phyloP scores from a whole-genome alignment of 1,140 invertebrate species.

The Campodea augens region DNA sequence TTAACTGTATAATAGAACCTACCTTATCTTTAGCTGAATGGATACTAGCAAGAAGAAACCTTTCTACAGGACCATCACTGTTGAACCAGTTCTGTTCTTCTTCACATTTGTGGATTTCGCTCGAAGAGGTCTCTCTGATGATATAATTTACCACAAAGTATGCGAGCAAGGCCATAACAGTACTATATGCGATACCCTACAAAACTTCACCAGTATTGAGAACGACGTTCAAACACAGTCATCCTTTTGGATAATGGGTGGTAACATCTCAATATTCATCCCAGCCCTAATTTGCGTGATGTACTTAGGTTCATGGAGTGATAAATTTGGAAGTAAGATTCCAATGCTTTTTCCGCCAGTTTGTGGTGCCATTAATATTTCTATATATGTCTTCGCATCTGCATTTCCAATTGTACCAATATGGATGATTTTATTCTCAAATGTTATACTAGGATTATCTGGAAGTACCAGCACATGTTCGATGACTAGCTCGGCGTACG shows the following conservation, averaged over 20 bases:
- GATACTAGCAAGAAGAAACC: too few relatives aligned
- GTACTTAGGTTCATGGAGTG: conserved; percentile 15
- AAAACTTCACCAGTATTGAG: conserved; percentile 14
- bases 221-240: conserved; percentile 20
- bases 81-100: conserved; percentile 29
- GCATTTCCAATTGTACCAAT: conserved; percentile 18
- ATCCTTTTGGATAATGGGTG: conserved; percentile 23
- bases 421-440: conserved; percentile 21
- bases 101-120: conserved; percentile 27
- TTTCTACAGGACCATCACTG: too few relatives aligned
- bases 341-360: conserved; percentile 26
- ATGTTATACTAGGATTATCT: conserved; percentile 22
- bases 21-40: too few relatives aligned
- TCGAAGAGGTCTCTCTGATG: conserved; percentile 19
- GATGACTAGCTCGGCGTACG: conserved; percentile 26
- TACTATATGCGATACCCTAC: conserved; percentile 17
- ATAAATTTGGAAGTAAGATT: conserved; percentile 24
- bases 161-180: conserved; percentile 6
- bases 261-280: conserved; percentile 22
- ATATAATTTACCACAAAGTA: background rate
- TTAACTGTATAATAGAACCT: too few relatives aligned
- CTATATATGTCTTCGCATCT: conserved; percentile 23
- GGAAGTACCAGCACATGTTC: conserved; percentile 25
- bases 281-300: conserved; percentile 22
- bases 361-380: conserved; percentile 20